phyloP scores from a whole-genome alignment of 2,113 vertebrate genomes.

The Mohoua ochrocephala region DNA sequence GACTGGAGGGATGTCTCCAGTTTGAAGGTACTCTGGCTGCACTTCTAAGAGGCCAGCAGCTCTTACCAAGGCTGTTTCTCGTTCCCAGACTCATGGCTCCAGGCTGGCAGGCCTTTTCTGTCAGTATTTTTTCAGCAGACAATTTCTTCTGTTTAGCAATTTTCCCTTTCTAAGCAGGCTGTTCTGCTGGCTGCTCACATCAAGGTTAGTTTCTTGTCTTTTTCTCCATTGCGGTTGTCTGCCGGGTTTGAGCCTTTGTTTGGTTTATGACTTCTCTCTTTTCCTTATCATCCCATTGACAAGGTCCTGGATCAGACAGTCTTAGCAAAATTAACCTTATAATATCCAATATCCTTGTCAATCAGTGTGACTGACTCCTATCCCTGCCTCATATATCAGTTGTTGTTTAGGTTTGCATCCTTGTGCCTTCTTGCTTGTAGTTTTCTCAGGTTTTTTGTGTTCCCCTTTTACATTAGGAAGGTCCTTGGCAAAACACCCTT shows the following conservation, averaged over 20 bases:
- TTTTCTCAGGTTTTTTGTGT: background rate
- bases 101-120: background rate
- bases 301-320: background rate
- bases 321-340: background rate
- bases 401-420: background rate
- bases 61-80: background rate
- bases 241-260: background rate
- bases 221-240: background rate
- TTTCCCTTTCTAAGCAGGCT: background rate
- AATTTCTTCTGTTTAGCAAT: background rate
- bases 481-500: background rate
- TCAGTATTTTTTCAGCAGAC: background rate
- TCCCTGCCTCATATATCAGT: background rate
- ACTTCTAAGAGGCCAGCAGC: background rate
- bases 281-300: background rate
- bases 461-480: background rate
- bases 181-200: background rate
- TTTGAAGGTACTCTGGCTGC: background rate
- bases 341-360: background rate
- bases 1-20: background rate
- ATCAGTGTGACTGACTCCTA: background rate
- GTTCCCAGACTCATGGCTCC: fast-evolving
- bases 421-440: background rate
- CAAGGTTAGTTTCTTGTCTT: background rate
- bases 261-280: background rate